phyloP scores from a whole-genome alignment of 2,113 vertebrate species.

The Ammodytes dubius region DNA sequence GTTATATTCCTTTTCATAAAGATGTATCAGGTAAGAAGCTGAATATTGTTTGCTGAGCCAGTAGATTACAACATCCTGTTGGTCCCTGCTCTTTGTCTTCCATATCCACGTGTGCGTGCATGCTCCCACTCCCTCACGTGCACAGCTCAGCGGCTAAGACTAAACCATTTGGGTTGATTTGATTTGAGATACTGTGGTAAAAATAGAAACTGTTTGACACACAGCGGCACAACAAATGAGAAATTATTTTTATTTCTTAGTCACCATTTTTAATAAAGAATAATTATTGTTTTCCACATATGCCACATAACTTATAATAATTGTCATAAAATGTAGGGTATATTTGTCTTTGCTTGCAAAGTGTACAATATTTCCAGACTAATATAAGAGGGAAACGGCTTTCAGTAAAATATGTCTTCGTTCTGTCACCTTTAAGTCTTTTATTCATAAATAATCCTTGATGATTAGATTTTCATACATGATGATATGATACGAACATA shows the following conservation, averaged over 20 bases:
- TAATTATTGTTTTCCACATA: neutral
- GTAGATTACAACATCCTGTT: constrained; percentile 44
- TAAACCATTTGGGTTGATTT: neutral
- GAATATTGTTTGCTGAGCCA: constrained; percentile 49
- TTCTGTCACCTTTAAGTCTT: neutral
- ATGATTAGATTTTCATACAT: neutral
- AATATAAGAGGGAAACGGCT: neutral
- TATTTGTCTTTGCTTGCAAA: neutral
- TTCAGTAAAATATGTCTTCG: neutral
- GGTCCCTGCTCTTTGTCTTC: constrained; percentile 25
- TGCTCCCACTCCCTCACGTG: too few species aligned
- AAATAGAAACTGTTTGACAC: neutral
- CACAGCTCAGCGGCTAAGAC: neutral
- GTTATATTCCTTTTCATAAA: constrained; percentile 19
- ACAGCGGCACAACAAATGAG: neutral
- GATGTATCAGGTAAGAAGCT: constrained; percentile 37
- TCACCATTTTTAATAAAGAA: neutral
- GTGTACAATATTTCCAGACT: neutral
- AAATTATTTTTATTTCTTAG: neutral
- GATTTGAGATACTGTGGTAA: neutral
- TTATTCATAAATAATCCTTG: neutral
- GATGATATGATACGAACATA: neutral
- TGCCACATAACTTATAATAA: neutral
- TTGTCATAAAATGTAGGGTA: neutral
- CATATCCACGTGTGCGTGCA: too few species aligned